Percentiles rank a stretch among this genome's conserved stretches.
Conservation (phyloP, 92 coral and sea anemone species). For the Palythoa caribaeorum region DNA sequence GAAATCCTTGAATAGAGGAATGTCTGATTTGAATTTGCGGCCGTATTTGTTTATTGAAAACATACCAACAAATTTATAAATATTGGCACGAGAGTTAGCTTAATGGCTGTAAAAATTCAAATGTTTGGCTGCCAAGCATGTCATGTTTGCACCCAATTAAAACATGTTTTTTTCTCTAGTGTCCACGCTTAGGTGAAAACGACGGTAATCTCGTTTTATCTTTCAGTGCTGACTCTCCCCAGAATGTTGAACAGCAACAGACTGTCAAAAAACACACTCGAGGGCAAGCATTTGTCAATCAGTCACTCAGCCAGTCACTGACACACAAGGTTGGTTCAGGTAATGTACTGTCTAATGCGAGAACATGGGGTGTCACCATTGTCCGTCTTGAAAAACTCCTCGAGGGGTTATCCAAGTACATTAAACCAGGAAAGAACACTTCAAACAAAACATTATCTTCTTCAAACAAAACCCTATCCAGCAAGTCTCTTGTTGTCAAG, state of each 20-base stretch:
- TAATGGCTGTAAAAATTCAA: too few relatives aligned
- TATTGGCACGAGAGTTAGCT: too few relatives aligned
- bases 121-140: too few relatives aligned
- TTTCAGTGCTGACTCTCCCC: conserved; percentile 92
- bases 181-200: too few relatives aligned
- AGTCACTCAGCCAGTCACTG: conserved; percentile 65
- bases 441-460: conserved; percentile 29
- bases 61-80: too few relatives aligned
- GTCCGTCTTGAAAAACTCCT: conserved; percentile 73
- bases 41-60: too few relatives aligned
- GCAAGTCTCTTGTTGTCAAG: conserved; percentile 71
- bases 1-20: too few relatives aligned
- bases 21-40: too few relatives aligned
- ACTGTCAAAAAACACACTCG: conserved; percentile 77
- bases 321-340: conserved; percentile 80
- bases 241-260: conserved; percentile 74
- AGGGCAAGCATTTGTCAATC: conserved; percentile 83
- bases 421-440: conserved; percentile 39
- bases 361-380: conserved; percentile 87
- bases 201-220: neutral
- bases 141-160: too few relatives aligned
- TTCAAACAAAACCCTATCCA: conserved; percentile 52
- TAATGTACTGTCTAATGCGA: conserved; percentile 86
- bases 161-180: too few relatives aligned
- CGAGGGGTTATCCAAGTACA: conserved; percentile 72